Evolutionary conservation across 2,888 invertebrate species (phyloP).

Genomic region (Metacarcinus magister): DNA sequence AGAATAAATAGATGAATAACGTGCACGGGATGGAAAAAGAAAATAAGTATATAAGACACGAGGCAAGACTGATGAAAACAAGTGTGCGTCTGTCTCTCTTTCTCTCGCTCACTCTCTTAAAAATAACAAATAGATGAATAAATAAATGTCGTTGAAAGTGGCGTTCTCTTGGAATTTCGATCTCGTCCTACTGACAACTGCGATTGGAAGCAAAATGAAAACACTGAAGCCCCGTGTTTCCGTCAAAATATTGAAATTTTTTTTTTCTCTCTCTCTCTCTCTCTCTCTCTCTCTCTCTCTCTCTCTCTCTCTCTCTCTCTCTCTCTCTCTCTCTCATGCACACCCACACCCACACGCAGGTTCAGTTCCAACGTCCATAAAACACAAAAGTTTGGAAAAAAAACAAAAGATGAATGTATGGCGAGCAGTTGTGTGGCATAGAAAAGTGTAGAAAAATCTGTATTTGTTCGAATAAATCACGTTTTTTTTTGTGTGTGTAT

Average conservation of each 20-base stretch:
- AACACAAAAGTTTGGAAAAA: not conserved
- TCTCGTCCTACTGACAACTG: conserved; percentile 37
- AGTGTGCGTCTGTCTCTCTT: not conserved
- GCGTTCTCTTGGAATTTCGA: conserved; percentile 17
- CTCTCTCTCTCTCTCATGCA: not conserved
- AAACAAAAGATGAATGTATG: conserved; percentile 32
- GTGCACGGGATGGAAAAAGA: not conserved
- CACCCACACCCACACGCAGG: not conserved
- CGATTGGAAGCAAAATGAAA: conserved; percentile 46
- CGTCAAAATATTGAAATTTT: conserved; percentile 31
- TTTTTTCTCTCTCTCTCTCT: conserved; percentile 46
- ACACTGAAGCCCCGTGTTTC: conserved; percentile 38
- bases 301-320: conserved; percentile 41
- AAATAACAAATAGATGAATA: not conserved
- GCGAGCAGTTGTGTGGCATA: not conserved
- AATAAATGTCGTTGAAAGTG: not conserved
- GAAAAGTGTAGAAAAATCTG: not conserved
- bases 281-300: conserved; percentile 47
- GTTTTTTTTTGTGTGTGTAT: not conserved
- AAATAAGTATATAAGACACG: not conserved
- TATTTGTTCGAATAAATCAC: not conserved
- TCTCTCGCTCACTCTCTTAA: not conserved
- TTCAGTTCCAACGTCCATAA: not conserved
- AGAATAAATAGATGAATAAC: not conserved
- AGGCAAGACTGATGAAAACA: not conserved